phyloP scores from a whole-genome alignment of 2,113 vertebrate genomes.

The Stictonetta naevosa region DNA sequence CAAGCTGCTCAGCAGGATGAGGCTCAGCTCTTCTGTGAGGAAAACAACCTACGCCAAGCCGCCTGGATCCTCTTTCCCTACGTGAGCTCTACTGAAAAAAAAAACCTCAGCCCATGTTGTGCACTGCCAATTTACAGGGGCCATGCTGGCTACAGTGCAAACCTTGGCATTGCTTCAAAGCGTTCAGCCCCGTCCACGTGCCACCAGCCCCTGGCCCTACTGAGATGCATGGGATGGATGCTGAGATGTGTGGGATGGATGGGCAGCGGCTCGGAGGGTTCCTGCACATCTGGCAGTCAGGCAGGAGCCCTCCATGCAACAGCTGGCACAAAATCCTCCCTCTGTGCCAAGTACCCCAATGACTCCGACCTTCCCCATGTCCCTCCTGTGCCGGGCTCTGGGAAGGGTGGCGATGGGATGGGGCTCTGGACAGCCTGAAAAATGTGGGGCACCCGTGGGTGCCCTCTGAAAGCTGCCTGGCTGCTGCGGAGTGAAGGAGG shows the following conservation, averaged over 20 bases:
- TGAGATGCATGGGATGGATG: background rate
- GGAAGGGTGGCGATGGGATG: background rate
- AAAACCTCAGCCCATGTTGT: rapidly evolving
- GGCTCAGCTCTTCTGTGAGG: background rate
- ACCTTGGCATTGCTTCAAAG: background rate
- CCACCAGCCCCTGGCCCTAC: background rate
- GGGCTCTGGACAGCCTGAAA: background rate
- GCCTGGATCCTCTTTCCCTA: too few species aligned
- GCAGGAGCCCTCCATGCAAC: background rate
- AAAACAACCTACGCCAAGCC: background rate
- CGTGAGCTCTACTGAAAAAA: background rate
- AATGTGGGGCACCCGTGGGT: background rate
- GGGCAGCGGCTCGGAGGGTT: background rate
- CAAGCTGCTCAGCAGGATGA: background rate
- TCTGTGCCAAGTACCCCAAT: background rate
- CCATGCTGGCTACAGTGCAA: background rate
- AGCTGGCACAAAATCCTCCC: background rate
- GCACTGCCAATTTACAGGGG: rapidly evolving
- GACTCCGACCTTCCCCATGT: background rate
- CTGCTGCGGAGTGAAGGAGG: background rate
- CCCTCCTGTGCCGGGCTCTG: background rate
- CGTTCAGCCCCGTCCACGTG: rapidly evolving
- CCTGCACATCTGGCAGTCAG: background rate
- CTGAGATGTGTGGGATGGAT: background rate
- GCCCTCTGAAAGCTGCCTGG: rapidly evolving